Conservation (phyloP, 2,113 vertebrate genomes). For the Glareola pratincola region DNA sequence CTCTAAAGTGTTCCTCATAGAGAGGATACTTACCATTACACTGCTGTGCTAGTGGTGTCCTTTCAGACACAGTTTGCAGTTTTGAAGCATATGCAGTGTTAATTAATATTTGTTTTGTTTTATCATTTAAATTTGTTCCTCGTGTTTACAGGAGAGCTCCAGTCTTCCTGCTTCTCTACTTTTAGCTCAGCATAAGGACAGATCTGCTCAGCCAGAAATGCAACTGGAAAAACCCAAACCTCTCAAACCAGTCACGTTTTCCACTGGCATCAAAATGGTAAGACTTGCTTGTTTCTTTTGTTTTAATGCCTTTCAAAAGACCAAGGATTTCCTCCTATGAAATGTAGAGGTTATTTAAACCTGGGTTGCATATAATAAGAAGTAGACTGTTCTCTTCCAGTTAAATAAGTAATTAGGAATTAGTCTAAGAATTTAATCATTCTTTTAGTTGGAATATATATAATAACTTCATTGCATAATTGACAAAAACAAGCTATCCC, state of each 20-base stretch:
- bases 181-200: slow-evolving; percentile 93
- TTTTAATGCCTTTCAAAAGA: background rate
- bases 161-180: slow-evolving; percentile 90
- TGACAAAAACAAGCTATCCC: background rate
- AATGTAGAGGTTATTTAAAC: background rate
- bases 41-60: background rate
- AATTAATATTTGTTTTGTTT: background rate
- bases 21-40: background rate
- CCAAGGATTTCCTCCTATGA: background rate
- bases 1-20: slow-evolving; percentile 34
- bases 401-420: background rate
- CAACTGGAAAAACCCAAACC: slow-evolving; percentile 89
- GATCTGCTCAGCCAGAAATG: slow-evolving; percentile 87
- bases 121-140: slow-evolving; percentile 22
- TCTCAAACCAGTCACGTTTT: slow-evolving; percentile 91
- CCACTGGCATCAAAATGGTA: slow-evolving; percentile 96
- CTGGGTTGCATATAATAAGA: background rate
- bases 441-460: background rate
- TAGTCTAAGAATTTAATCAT: background rate
- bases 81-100: background rate
- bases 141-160: slow-evolving; percentile 86
- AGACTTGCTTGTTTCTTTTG: slow-evolving; percentile 49
- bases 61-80: background rate
- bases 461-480: background rate
- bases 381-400: background rate